phyloP scores from a whole-genome alignment of 2,888 invertebrate species.

The Meloe dianella region DNA sequence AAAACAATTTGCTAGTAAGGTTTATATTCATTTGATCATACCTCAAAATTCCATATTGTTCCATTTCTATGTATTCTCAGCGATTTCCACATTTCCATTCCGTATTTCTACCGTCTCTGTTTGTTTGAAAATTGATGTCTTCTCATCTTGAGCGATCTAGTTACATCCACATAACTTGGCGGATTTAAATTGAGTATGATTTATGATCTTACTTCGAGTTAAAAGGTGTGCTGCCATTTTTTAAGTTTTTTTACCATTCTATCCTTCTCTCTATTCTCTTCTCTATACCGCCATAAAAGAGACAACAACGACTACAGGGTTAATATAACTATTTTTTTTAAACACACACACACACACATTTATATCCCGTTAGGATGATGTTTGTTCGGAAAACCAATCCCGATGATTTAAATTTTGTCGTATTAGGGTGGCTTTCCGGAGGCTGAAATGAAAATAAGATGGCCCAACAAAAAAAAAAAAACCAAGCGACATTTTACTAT shows the following conservation, averaged over 20 bases:
- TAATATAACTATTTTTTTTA: background rate
- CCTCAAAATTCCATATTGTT: background rate
- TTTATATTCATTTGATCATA: background rate
- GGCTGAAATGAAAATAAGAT: background rate
- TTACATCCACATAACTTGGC: slow-evolving; percentile 35
- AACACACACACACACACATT: background rate
- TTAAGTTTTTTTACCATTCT: background rate
- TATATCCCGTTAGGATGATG: background rate
- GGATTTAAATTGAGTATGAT: slow-evolving; percentile 36
- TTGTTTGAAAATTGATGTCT: slow-evolving; percentile 34
- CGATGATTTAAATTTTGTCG: background rate
- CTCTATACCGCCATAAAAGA: background rate
- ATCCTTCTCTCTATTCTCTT: background rate
- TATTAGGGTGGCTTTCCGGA: background rate
- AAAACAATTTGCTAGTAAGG: background rate
- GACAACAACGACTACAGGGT: background rate
- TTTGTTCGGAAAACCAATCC: background rate
- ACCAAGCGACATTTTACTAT: slow-evolving; percentile 21
- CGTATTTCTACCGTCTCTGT: slow-evolving; percentile 7
- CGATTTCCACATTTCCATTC: slow-evolving; percentile 1
- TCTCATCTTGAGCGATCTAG: slow-evolving; percentile 35
- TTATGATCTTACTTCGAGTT: slow-evolving; percentile 31
- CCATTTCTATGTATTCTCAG: background rate
- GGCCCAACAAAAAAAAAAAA: background rate
- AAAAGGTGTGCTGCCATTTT: slow-evolving; percentile 14